Percentiles rank a stretch among this genome's conserved stretches.
Evolutionary conservation across 2,797 vertebrate species (phyloP).

Genomic region (Hyperoplus immaculatus): DNA sequence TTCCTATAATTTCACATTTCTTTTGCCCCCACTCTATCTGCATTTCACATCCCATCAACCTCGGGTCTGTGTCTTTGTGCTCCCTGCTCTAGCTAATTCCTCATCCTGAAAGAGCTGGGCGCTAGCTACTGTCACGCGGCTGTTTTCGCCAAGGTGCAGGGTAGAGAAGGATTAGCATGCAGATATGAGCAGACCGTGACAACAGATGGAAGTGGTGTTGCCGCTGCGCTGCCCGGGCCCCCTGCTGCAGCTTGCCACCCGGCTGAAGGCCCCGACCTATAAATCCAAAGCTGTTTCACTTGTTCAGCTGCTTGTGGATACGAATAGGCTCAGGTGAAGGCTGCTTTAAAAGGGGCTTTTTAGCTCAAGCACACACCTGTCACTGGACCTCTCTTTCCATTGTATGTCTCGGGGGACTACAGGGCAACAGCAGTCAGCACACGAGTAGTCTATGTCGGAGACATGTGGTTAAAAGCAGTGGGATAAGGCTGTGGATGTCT

Average conservation of each 20-base stretch:
- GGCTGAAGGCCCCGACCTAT: conserved; percentile 78
- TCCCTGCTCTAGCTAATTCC: conserved; percentile 57
- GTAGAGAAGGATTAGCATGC: conserved; percentile 77
- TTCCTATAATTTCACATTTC: conserved; percentile 55
- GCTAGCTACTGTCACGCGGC: conserved; percentile 42
- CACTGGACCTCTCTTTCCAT: conserved; percentile 30
- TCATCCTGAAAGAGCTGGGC: conserved; percentile 63
- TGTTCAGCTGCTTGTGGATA: conserved; percentile 63
- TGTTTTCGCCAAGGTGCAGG: conserved; percentile 65
- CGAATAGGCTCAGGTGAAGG: conserved; percentile 62
- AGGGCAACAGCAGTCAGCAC: conserved; percentile 7
- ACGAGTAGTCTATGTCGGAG: neutral
- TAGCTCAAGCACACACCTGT: conserved; percentile 60
- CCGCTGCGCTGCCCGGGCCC: conserved; percentile 63
- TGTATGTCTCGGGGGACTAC: conserved; percentile 28
- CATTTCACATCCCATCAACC: conserved; percentile 68
- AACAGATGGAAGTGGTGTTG: conserved; percentile 83
- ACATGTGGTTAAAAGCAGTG: neutral
- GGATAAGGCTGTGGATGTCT: conserved; percentile 17
- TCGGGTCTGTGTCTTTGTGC: conserved; percentile 54
- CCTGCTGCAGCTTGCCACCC: conserved; percentile 76
- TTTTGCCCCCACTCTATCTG: conserved; percentile 47
- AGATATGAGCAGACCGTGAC: conserved; percentile 75
- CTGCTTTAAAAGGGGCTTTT: conserved; percentile 38
- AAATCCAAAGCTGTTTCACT: conserved; percentile 77